A percentile compares a stretch with the other conserved stretches of the same genome.
Evolutionary conservation across 2,113 vertebrate species (phyloP).

Genomic region (Desmodus rotundus): DNA sequence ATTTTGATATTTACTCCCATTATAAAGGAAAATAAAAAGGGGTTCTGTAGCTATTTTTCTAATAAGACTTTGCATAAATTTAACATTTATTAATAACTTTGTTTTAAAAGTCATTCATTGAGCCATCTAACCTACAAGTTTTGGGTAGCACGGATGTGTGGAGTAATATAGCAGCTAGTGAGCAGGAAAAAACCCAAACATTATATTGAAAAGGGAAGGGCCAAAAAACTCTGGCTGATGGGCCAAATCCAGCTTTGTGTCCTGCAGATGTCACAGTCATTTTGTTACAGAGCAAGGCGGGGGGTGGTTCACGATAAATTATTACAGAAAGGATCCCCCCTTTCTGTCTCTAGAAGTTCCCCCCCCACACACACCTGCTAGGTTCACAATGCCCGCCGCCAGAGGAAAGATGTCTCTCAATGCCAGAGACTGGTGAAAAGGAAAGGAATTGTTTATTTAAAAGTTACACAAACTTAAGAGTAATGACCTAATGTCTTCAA

Average conservation of each 20-base stretch:
- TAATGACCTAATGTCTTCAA: no score
- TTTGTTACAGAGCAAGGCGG: no score
- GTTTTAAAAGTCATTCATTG: neutral
- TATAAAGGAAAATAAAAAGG: neutral
- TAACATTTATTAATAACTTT: neutral
- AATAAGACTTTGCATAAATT: neutral
- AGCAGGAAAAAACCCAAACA: neutral
- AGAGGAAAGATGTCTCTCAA: no score
- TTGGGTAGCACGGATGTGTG: fast-evolving
- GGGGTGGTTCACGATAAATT: no score
- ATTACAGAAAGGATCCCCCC: no score
- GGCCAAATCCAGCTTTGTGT: neutral
- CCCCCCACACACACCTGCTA: no score
- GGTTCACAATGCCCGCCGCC: no score
- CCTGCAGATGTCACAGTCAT: neutral
- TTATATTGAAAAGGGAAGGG: fast-evolving
- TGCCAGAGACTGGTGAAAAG: no score
- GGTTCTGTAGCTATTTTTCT: neutral
- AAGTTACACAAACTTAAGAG: no score
- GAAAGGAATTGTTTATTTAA: no score
- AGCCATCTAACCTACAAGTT: neutral
- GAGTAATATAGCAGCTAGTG: neutral
- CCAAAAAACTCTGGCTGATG: fast-evolving
- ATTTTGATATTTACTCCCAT: neutral
- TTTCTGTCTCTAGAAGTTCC: no score